phyloP scores from a whole-genome alignment of 2,113 vertebrate species.

The Ascaphus truei region DNA sequence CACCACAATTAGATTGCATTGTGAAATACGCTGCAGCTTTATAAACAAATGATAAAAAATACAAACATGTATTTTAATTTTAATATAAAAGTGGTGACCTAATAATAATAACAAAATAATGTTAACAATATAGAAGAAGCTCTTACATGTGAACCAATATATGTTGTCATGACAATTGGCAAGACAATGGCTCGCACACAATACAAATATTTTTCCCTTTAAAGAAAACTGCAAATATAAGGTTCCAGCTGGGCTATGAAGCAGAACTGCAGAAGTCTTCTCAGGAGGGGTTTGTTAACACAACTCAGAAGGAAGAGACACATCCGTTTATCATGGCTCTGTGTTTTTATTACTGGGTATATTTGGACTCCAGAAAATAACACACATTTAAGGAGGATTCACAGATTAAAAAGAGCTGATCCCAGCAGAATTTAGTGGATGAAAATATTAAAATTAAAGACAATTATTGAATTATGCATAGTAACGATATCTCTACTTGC shows the following conservation, averaged over 20 bases:
- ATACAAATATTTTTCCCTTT: constrained; percentile 5
- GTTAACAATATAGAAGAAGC: background rate
- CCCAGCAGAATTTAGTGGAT: no score
- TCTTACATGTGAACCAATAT: background rate
- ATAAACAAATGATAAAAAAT: no score
- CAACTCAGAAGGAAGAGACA: background rate
- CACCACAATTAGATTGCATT: no score
- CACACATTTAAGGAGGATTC: no score
- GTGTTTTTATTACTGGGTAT: background rate
- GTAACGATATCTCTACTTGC: no score
- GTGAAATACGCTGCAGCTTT: no score
- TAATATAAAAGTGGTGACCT: no score
- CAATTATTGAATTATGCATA: no score
- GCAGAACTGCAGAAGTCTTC: background rate
- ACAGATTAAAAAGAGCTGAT: no score
- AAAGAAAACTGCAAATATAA: constrained; percentile 14
- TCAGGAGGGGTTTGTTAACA: constrained; percentile 10
- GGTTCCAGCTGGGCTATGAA: constrained; percentile 27
- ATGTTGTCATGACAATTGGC: background rate
- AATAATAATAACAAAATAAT: no score
- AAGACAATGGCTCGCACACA: background rate
- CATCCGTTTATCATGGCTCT: background rate
- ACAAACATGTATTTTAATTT: no score
- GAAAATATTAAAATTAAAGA: no score
- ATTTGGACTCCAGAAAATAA: background rate